Evolutionary conservation across 1,140 invertebrate genomes (phyloP).

Genomic region (Drosophila asahinai): DNA sequence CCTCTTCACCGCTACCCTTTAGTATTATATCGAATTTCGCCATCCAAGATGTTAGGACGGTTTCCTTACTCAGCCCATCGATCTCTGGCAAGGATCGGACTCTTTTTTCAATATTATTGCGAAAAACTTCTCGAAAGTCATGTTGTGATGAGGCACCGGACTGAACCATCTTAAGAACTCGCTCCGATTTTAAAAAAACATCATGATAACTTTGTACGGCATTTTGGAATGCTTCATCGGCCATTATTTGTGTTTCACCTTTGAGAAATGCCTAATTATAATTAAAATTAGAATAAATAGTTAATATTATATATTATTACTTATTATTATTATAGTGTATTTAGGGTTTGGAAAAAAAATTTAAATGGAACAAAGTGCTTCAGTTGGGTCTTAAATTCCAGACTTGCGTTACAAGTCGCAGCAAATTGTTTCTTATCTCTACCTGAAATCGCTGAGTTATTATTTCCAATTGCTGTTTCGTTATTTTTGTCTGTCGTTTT

Average conservation of each 20-base stretch:
- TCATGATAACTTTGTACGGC: conserved; percentile 99
- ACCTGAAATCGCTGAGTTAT: conserved; percentile 98
- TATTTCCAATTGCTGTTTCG: conserved; percentile 97
- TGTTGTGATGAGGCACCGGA: conserved; percentile 98
- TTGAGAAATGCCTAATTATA: conserved; percentile 91
- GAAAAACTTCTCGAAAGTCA: conserved; percentile 99
- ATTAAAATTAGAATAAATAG: conserved; percentile 27
- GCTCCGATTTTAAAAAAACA: conserved; percentile 98
- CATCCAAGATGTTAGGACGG: conserved; percentile 99
- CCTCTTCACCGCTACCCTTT: conserved; percentile 95
- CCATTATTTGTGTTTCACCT: conserved; percentile 98
- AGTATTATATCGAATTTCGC: conserved; percentile 99
- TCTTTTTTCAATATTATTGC: conserved; percentile 98
- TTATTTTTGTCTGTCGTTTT: conserved; percentile 95
- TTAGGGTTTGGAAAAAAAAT: neutral
- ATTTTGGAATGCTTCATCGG: conserved; percentile 99
- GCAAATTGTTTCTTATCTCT: conserved; percentile 17
- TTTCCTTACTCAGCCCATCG: conserved; percentile 99
- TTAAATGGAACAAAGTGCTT: neutral
- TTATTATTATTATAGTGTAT: neutral
- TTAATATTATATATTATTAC: neutral
- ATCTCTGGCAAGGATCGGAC: conserved; percentile 99
- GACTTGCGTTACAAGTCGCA: neutral
- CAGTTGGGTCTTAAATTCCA: no score
- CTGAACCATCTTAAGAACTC: conserved; percentile 97